Evolutionary conservation across 2,888 invertebrate species (phyloP).

Genomic region (Drosophila picticornis): DNA sequence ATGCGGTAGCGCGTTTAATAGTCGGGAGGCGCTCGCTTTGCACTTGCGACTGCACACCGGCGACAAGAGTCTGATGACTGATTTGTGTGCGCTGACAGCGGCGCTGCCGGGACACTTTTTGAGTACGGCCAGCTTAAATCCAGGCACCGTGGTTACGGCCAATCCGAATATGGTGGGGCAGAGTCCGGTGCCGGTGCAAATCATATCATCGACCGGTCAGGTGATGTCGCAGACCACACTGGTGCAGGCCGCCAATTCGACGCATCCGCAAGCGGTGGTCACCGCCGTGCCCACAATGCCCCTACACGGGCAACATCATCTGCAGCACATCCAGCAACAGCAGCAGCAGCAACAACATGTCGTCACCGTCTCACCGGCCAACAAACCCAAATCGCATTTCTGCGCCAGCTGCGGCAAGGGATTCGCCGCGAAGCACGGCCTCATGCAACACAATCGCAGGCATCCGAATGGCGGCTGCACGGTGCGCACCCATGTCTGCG

Average conservation of each 20-base stretch:
- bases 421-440: constrained; percentile 93
- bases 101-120: constrained; percentile 90
- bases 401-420: constrained; percentile 93
- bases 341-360: constrained; percentile 81
- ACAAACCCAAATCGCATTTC: constrained; percentile 90
- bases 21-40: constrained; percentile 91
- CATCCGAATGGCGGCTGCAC: constrained; percentile 93
- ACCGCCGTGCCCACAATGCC: constrained; percentile 82
- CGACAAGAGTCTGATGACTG: constrained; percentile 92
- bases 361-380: constrained; percentile 76
- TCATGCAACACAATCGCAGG: constrained; percentile 91
- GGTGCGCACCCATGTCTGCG: constrained; percentile 91
- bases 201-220: constrained; percentile 85
- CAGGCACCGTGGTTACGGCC: constrained; percentile 84
- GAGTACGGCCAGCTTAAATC: constrained; percentile 84
- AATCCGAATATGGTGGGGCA: constrained; percentile 85
- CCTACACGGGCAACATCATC: constrained; percentile 85
- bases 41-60: constrained; percentile 93
- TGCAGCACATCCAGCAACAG: constrained; percentile 73
- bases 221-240: constrained; percentile 85
- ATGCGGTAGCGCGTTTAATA: constrained; percentile 88
- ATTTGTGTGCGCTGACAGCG: constrained; percentile 92
- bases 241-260: constrained; percentile 84
- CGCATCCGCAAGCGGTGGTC: constrained; percentile 83
- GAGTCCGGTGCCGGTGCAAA: constrained; percentile 85